A percentile compares a stretch with the other conserved stretches of the same genome.
Evolutionary conservation across 2,888 invertebrate genomes (phyloP).

Genomic region (Cataglyphis cursor): DNA sequence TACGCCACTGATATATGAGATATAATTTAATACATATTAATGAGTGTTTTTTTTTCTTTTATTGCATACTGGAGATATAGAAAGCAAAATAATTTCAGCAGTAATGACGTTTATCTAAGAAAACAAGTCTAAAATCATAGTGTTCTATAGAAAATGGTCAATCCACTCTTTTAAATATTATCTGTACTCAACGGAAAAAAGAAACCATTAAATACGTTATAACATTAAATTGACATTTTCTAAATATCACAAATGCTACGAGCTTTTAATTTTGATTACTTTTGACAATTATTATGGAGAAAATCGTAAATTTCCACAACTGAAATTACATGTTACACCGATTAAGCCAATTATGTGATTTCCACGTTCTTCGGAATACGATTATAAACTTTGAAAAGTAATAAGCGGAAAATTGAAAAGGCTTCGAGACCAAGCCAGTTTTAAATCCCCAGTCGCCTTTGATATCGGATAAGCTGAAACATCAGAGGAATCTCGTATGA

Average conservation of each 20-base stretch:
- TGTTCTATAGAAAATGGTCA: background rate
- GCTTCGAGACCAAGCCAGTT: background rate
- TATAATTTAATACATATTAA: conserved; percentile 3
- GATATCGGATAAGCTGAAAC: conserved; percentile 52
- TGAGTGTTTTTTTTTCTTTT: conserved; percentile 33
- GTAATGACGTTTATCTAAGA: background rate
- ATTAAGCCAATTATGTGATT: background rate
- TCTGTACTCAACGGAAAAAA: background rate
- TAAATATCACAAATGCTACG: background rate
- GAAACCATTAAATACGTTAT: background rate
- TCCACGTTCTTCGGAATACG: conserved; percentile 36
- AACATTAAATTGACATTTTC: conserved; percentile 6
- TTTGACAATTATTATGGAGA: conserved; percentile 10
- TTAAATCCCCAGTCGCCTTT: conserved; percentile 67
- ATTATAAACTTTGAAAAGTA: conserved; percentile 15
- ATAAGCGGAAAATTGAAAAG: background rate
- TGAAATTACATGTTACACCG: conserved; percentile 9
- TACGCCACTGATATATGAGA: conserved; percentile 3
- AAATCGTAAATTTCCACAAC: background rate
- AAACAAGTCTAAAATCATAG: conserved; percentile 4
- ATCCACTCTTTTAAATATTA: conserved; percentile 11
- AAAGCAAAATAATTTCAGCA: conserved; percentile 13
- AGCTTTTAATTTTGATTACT: background rate
- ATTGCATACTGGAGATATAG: background rate
- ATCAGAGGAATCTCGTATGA: conserved; percentile 41